phyloP scores from a whole-genome alignment of 2,113 vertebrate species.

The Tautogolabrus adspersus region DNA sequence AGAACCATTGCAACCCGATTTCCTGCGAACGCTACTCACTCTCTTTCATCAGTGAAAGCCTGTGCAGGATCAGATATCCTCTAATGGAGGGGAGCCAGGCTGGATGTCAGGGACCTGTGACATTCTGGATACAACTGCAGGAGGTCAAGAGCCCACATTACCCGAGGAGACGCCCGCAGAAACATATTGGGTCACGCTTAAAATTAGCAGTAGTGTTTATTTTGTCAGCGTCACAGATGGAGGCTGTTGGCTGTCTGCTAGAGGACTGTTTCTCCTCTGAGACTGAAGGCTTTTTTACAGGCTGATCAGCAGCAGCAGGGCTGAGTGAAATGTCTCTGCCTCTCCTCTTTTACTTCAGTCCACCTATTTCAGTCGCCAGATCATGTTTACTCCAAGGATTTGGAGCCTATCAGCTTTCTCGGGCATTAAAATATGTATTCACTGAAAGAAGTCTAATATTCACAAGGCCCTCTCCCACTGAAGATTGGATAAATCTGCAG shows the following conservation, averaged over 20 bases:
- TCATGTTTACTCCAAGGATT: constrained; percentile 50
- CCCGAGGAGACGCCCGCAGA: constrained; percentile 26
- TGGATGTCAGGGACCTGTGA: constrained; percentile 63
- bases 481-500: constrained; percentile 11
- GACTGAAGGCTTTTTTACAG: constrained; percentile 49
- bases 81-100: constrained; percentile 76
- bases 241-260: constrained; percentile 27
- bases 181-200: constrained; percentile 43
- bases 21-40: constrained; percentile 56
- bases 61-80: constrained; percentile 76
- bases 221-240: constrained; percentile 56
- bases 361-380: constrained; percentile 13
- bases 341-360: constrained; percentile 18
- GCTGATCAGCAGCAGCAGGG: constrained; percentile 8
- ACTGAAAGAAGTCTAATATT: constrained; percentile 6
- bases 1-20: constrained; percentile 66
- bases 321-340: constrained; percentile 20
- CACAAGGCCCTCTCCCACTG: constrained; percentile 1
- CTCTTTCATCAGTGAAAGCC: constrained; percentile 57
- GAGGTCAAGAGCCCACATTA: constrained; percentile 64
- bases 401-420: constrained; percentile 34
- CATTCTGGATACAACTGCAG: constrained; percentile 47
- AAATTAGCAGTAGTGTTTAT: constrained; percentile 64
- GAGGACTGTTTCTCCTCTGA: constrained; percentile 35
- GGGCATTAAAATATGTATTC: constrained; percentile 25